Percentiles rank a stretch among this genome's conserved stretches.
Evolutionary conservation across 2,113 vertebrate genomes (phyloP).

Genomic region (Melierax canorus): DNA sequence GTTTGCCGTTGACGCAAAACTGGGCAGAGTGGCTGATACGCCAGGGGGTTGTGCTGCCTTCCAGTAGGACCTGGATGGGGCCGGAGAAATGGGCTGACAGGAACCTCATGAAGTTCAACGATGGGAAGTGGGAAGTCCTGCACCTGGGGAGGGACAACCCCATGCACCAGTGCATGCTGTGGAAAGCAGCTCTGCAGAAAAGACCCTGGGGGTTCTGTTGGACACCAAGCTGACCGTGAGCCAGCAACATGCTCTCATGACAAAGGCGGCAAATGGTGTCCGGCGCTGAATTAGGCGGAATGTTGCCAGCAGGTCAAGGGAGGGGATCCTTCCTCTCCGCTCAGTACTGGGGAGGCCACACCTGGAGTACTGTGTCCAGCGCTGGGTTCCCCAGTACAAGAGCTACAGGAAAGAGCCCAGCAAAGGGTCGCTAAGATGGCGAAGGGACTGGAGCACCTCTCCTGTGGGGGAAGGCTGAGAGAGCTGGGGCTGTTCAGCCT

Average conservation of each 20-base stretch:
- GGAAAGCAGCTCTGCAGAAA: background rate
- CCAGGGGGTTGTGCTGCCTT: background rate
- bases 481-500: background rate
- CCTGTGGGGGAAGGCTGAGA: background rate
- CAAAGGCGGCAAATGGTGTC: fast-evolving
- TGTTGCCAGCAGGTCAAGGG: background rate
- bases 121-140: background rate
- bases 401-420: background rate
- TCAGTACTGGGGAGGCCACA: background rate
- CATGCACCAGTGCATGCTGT: background rate
- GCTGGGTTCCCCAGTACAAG: background rate
- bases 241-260: fast-evolving
- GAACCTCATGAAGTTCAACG: background rate
- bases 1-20: background rate
- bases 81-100: background rate
- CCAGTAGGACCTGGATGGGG: background rate
- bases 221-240: background rate
- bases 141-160: background rate
- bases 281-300: background rate
- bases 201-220: background rate
- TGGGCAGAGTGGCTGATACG: background rate
- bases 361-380: background rate
- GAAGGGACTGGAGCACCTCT: background rate
- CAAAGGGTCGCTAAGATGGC: background rate
- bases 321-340: background rate